These are phyloP conservation scores for Gavia stellata DNA, from an alignment of 2,113 vertebrate genomes.

Conservation along the genomic window DNA sequence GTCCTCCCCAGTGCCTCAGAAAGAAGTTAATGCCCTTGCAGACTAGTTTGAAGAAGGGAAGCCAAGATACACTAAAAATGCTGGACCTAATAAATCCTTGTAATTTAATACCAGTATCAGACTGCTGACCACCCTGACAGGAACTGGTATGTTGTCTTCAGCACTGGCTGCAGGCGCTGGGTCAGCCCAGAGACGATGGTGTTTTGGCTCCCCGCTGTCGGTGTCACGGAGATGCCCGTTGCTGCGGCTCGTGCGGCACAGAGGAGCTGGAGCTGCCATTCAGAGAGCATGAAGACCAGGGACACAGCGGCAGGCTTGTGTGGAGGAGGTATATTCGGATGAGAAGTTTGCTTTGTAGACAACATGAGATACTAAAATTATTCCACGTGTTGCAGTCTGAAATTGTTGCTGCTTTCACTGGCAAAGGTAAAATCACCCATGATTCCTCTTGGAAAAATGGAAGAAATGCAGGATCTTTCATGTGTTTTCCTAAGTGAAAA, in stretches of 20 bases:
- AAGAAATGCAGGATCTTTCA: neutral
- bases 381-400: neutral
- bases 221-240: neutral
- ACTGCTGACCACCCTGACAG: neutral
- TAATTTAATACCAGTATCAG: neutral
- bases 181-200: neutral
- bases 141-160: neutral
- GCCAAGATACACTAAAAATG: neutral
- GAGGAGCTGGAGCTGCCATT: neutral
- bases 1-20: neutral
- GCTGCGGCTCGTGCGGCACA: neutral
- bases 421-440: neutral
- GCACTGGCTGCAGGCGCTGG: neutral
- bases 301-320: fast-evolving
- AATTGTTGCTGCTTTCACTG: neutral
- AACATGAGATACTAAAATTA: neutral
- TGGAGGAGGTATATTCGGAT: neutral
- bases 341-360: neutral
- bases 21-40: neutral
- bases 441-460: neutral
- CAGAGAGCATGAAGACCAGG: neutral
- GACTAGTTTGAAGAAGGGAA: neutral
- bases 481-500: neutral
- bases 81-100: neutral
- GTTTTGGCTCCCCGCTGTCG: neutral